Evolutionary conservation across 2,113 vertebrate species (phyloP).

Genomic region (Osmerus eperlanus): DNA sequence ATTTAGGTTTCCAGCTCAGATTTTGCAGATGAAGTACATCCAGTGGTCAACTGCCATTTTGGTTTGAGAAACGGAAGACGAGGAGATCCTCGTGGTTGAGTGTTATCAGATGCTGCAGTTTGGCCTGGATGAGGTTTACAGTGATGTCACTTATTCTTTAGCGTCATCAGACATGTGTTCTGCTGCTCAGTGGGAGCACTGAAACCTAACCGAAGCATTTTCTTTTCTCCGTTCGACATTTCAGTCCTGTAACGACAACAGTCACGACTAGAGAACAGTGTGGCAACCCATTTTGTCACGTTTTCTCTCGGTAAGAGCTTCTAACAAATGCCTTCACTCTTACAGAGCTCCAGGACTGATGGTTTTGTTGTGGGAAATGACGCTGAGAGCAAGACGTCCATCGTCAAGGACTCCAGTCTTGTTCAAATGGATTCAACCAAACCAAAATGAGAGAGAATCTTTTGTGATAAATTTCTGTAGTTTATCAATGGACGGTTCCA

Average conservation of each 20-base stretch:
- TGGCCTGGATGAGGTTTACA: slow-evolving; percentile 25
- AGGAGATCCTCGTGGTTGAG: not conserved
- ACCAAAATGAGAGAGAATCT: slow-evolving; percentile 39
- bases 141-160: slow-evolving; percentile 19
- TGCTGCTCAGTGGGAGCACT: slow-evolving; percentile 23
- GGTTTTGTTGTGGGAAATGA: not conserved
- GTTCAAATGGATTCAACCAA: slow-evolving; percentile 44
- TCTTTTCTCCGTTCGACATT: slow-evolving; percentile 28
- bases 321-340: slow-evolving; percentile 41
- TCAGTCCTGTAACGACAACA: not conserved
- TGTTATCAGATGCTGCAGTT: slow-evolving; percentile 31
- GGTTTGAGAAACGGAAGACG: slow-evolving; percentile 7
- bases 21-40: not conserved
- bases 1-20: not conserved
- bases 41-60: not conserved
- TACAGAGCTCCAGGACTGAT: not conserved
- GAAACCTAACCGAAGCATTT: slow-evolving; percentile 43
- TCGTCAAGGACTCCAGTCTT: not conserved
- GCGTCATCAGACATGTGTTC: slow-evolving; percentile 28
- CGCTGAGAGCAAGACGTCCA: not conserved
- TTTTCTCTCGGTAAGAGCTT: slow-evolving; percentile 10
- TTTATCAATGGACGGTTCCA: slow-evolving; percentile 21
- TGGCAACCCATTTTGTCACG: not conserved
- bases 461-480: slow-evolving; percentile 32
- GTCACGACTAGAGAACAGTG: slow-evolving; percentile 13